A percentile compares a stretch with the other conserved stretches of the same genome.
phyloP scores from a whole-genome alignment of 2,797 vertebrate species.

The Menidia menidia region DNA sequence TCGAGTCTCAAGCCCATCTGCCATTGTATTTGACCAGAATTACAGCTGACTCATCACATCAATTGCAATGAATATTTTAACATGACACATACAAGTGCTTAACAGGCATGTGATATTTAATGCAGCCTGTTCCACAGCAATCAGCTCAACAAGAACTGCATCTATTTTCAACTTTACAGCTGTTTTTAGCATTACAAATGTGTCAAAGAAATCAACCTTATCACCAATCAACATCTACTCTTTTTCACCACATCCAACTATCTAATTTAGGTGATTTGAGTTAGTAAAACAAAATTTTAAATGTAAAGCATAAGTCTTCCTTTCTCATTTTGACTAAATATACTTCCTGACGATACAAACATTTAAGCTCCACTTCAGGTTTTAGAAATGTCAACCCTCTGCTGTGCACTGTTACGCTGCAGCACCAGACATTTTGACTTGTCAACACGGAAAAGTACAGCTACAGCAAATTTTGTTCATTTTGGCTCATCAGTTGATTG shows the following conservation, averaged over 20 bases:
- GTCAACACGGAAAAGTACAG: conserved; percentile 1
- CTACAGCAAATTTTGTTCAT: neutral
- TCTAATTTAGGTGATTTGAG: too few relatives aligned
- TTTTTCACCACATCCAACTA: too few relatives aligned
- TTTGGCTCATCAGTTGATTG: neutral
- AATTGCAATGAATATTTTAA: conserved; percentile 19
- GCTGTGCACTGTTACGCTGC: neutral
- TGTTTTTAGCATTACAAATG: neutral
- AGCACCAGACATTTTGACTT: neutral
- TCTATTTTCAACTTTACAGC: neutral
- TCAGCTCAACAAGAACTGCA: neutral
- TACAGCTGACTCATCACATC: conserved; percentile 2
- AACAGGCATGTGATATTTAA: neutral
- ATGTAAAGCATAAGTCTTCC: neutral
- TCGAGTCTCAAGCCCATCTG: neutral
- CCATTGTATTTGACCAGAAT: conserved; percentile 7
- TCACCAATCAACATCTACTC: too few relatives aligned
- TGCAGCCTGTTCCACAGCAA: neutral
- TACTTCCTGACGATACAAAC: neutral
- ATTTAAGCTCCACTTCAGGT: too few relatives aligned
- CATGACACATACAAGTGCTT: neutral
- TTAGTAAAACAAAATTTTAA: neutral
- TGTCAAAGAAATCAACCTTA: neutral
- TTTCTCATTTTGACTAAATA: neutral
- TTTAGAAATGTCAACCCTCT: neutral